Evolutionary conservation across 2,888 invertebrate species (phyloP).

Genomic region (Malachius bipustulatus): DNA sequence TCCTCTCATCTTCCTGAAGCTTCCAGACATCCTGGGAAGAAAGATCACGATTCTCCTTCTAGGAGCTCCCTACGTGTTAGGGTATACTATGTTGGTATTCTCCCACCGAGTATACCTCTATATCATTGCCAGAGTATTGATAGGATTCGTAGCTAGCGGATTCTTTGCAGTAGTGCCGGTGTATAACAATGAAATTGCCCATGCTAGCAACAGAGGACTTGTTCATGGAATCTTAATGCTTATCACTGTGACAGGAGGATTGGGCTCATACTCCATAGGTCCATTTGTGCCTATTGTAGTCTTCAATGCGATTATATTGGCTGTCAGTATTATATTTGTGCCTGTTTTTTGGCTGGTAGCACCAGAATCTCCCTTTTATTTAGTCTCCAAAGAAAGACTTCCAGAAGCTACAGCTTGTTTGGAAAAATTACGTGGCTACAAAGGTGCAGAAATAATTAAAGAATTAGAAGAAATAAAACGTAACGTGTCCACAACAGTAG

Average conservation of each 20-base stretch:
- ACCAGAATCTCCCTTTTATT: constrained; percentile 68
- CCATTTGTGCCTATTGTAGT: constrained; percentile 55
- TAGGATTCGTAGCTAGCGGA: constrained; percentile 56
- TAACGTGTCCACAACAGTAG: not conserved
- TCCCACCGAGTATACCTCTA: constrained; percentile 40
- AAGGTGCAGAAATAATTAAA: not conserved
- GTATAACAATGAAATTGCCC: constrained; percentile 78
- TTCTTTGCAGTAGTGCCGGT: constrained; percentile 67
- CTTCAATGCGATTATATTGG: constrained; percentile 46
- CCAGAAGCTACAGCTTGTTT: not conserved
- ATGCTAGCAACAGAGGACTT: constrained; percentile 66
- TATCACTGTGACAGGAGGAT: constrained; percentile 67
- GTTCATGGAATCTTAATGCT: no score
- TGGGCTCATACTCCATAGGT: constrained; percentile 59
- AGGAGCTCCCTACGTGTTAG: constrained; percentile 50
- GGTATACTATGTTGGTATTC: constrained; percentile 54
- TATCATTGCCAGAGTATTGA: constrained; percentile 45
- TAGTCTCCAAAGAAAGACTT: not conserved
- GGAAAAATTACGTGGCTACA: not conserved
- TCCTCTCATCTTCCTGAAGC: constrained; percentile 54
- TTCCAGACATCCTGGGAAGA: constrained; percentile 53
- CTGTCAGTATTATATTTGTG: constrained; percentile 36
- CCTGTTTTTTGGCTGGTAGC: constrained; percentile 40
- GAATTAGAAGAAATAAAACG: not conserved
- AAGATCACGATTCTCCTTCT: constrained; percentile 54